Conservation (phyloP, 1,140 invertebrate species). For the Trachelipus rathkii region DNA sequence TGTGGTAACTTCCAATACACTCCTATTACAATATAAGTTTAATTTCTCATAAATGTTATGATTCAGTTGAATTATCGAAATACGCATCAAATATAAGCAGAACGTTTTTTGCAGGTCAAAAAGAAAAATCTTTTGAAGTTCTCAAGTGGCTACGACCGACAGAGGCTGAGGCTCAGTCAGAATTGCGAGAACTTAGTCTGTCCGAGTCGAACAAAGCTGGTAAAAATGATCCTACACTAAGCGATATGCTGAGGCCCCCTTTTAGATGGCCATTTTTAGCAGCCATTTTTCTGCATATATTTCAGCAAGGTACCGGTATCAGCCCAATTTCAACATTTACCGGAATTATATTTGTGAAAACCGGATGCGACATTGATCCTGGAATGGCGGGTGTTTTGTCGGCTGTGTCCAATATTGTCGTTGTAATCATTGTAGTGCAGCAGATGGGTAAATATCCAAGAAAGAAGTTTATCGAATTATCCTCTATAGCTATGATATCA, state of each 20-base stretch:
- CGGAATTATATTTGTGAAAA: neutral
- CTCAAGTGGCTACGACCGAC: neutral
- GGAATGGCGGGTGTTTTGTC: neutral
- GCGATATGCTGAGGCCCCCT: neutral
- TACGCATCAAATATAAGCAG: too few relatives aligned
- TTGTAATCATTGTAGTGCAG: neutral
- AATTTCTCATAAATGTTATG: too few relatives aligned
- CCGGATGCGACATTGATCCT: neutral
- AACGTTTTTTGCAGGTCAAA: neutral
- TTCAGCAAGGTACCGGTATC: too few relatives aligned
- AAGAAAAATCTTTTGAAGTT: neutral
- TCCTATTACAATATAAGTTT: too few relatives aligned
- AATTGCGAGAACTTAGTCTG: neutral
- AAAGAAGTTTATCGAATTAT: neutral
- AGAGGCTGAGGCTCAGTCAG: neutral
- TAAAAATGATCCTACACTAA: neutral
- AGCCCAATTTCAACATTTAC: neutral
- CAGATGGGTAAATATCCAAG: neutral
- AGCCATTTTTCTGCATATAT: neutral
- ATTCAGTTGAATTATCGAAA: too few relatives aligned
- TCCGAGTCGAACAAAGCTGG: neutral
- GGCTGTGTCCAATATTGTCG: neutral
- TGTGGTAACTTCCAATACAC: too few relatives aligned
- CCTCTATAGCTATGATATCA: neutral
- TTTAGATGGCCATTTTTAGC: neutral